Conservation (phyloP, 30 jellyfish, hydroid and myxozoan species). For the Cassiopea andromeda region DNA sequence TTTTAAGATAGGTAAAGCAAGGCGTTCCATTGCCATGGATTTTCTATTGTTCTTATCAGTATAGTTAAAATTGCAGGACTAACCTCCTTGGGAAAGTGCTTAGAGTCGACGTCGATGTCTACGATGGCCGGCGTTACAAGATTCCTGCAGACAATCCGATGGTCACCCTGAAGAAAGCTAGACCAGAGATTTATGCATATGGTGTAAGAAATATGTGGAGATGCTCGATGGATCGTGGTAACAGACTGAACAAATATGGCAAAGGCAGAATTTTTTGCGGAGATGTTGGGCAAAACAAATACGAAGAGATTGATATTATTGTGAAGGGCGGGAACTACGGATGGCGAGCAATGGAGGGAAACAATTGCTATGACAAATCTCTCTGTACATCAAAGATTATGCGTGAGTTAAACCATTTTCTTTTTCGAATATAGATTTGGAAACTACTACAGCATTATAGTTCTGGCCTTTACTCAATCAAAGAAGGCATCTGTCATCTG, state of each 20-base stretch:
- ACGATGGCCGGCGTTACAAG: slow-evolving; percentile 75
- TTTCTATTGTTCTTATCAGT: neutral
- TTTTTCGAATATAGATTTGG: neutral
- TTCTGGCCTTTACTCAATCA: too few relatives aligned
- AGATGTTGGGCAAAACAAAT: slow-evolving; percentile 90
- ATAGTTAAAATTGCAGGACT: slow-evolving; percentile 33
- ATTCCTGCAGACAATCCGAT: slow-evolving; percentile 91
- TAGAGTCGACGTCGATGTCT: slow-evolving; percentile 86
- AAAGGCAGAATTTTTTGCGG: slow-evolving; percentile 93
- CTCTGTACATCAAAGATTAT: slow-evolving; percentile 61
- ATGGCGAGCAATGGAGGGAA: slow-evolving; percentile 94
- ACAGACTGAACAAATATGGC: slow-evolving; percentile 21
- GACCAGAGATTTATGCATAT: slow-evolving; percentile 88
- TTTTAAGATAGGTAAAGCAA: too few relatives aligned
- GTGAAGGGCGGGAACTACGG: slow-evolving; percentile 96
- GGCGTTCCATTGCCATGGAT: neutral
- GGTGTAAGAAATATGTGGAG: slow-evolving; percentile 96
- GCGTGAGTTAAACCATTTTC: slow-evolving; percentile 14
- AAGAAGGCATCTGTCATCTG: too few relatives aligned
- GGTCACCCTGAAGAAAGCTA: slow-evolving; percentile 26
- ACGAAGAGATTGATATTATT: slow-evolving; percentile 89
- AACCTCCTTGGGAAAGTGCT: slow-evolving; percentile 86
- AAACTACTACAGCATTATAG: neutral
- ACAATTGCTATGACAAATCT: slow-evolving; percentile 73
- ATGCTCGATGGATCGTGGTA: slow-evolving; percentile 89